Conservation (phyloP, 2,113 vertebrate genomes). For the Brachyhypopomus gauderio region DNA sequence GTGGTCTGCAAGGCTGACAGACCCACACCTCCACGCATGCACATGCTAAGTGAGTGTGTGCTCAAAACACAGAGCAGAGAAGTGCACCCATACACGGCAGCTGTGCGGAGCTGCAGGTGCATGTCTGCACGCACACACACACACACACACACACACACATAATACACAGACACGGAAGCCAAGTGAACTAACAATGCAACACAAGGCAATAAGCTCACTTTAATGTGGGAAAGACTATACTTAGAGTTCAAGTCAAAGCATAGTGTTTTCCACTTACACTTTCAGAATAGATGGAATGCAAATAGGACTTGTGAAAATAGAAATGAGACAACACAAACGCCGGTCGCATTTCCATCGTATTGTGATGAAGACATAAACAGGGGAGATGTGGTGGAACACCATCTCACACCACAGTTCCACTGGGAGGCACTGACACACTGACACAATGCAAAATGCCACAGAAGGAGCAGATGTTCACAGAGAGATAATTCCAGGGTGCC, state of each 20-base stretch:
- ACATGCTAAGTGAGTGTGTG: not conserved
- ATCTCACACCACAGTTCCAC: not conserved
- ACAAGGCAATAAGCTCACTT: conserved; percentile 1
- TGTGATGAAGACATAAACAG: no score
- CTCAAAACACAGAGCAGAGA: not conserved
- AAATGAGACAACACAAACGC: no score
- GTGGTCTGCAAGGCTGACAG: no score
- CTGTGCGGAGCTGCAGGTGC: not conserved
- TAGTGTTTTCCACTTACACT: not conserved
- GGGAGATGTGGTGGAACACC: no score
- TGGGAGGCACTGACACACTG: not conserved
- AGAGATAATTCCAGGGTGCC: not conserved
- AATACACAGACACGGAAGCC: conserved; percentile 42
- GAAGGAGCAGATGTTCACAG: not conserved
- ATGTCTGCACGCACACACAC: not conserved
- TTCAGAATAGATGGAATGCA: no score
- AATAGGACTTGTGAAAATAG: no score
- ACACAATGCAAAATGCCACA: not conserved
- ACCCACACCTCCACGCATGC: not conserved
- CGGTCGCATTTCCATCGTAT: no score
- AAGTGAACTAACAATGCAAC: not conserved
- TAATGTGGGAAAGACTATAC: not conserved
- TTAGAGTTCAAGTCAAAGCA: conserved; percentile 8
- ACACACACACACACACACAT: conserved; percentile 26
- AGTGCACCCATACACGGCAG: not conserved